Evolutionary conservation across 2,888 invertebrate genomes (phyloP).

Genomic region (Scaptomyza reducta): DNA sequence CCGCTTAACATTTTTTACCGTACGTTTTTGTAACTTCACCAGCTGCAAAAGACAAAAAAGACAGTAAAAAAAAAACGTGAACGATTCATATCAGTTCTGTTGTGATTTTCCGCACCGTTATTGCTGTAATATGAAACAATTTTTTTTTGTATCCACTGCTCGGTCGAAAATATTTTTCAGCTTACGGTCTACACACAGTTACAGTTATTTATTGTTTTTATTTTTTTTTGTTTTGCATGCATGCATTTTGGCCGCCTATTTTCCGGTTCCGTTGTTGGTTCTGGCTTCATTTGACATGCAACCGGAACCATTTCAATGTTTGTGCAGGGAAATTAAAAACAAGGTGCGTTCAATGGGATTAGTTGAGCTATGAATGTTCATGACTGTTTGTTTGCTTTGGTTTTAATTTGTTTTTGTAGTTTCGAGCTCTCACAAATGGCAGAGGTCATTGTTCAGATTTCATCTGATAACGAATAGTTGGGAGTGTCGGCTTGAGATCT

Average conservation of each 20-base stretch:
- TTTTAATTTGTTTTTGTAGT: constrained; percentile 25
- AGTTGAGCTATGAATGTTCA: constrained; percentile 33
- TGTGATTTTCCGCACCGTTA: constrained; percentile 68
- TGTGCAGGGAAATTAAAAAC: constrained; percentile 68
- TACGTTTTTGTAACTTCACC: constrained; percentile 19
- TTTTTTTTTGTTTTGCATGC: constrained; percentile 23
- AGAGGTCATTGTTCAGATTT: neutral
- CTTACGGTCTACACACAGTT: constrained; percentile 1
- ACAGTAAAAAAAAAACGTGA: constrained; percentile 2
- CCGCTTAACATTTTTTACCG: constrained; percentile 33
- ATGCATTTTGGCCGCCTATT: constrained; percentile 64
- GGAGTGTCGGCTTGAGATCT: neutral
- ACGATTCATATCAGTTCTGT: constrained; percentile 53
- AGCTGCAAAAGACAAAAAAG: constrained; percentile 37
- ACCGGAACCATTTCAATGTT: constrained; percentile 69
- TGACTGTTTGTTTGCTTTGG: constrained; percentile 34
- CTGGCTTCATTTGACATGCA: constrained; percentile 70
- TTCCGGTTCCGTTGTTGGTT: constrained; percentile 48
- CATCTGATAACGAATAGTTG: neutral
- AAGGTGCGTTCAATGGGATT: constrained; percentile 34
- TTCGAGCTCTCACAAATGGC: constrained; percentile 4
- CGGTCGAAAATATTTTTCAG: constrained; percentile 9
- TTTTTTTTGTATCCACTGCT: constrained; percentile 12
- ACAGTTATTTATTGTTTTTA: neutral
- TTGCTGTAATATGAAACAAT: constrained; percentile 72